These are phyloP conservation scores for Bradypus variegatus DNA, from an alignment of 2,797 vertebrate genomes.

Conservation along the genomic window DNA sequence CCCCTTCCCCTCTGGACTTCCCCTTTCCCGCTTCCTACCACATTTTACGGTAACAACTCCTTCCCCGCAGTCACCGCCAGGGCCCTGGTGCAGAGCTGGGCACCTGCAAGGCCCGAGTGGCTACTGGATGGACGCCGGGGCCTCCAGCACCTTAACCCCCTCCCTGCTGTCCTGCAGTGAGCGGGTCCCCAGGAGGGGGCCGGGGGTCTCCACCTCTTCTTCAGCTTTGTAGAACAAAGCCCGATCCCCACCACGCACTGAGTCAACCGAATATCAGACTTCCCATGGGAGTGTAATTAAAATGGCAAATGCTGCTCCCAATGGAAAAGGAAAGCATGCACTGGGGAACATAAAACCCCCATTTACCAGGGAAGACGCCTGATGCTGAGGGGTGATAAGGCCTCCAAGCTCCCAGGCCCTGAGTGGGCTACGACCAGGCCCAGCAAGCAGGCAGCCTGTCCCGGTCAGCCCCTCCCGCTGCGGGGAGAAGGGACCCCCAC, in stretches of 20 bases:
- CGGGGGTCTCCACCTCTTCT: background rate
- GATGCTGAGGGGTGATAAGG: background rate
- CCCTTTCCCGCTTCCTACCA: background rate
- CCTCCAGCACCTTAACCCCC: background rate
- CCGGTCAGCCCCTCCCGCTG: background rate
- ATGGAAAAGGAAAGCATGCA: too few species aligned
- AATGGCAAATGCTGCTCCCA: background rate
- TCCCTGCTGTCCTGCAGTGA: background rate
- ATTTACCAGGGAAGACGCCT: background rate
- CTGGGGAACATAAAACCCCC: background rate
- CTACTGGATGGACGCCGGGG: rapidly evolving
- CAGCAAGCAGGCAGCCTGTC: background rate
- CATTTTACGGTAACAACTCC: background rate
- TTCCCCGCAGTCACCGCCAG: rapidly evolving
- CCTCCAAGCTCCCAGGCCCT: background rate
- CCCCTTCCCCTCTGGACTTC: slow-evolving; percentile 35
- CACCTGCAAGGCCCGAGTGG: background rate
- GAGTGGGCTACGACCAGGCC: background rate
- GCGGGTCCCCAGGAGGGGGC: rapidly evolving
- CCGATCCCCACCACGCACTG: background rate
- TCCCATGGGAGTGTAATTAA: rapidly evolving
- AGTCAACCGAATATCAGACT: background rate
- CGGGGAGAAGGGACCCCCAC: background rate
- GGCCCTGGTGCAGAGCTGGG: background rate
- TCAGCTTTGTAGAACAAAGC: background rate